Conservation (phyloP, 92 coral and sea anemone genomes). For the Epizoanthus ramosus region DNA sequence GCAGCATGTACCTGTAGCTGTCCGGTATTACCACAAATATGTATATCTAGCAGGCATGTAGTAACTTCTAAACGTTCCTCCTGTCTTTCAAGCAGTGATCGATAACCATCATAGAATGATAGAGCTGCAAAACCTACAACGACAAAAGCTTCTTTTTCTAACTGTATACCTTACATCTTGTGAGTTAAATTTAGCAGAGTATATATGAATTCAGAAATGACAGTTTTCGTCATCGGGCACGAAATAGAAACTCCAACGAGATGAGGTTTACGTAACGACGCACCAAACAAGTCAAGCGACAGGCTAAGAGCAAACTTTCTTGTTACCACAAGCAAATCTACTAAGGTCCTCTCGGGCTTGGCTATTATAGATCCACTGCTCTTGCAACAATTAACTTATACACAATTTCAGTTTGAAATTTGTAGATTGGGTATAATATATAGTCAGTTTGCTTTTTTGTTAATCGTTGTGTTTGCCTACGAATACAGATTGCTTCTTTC, state of each 20-base stretch:
- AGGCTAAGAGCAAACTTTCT: too few species aligned
- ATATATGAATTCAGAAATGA: slow-evolving; percentile 22
- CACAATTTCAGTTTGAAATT: too few species aligned
- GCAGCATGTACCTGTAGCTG: not conserved
- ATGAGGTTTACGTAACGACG: not conserved
- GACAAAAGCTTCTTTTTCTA: not conserved
- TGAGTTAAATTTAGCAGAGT: slow-evolving; percentile 16
- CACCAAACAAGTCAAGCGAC: not conserved
- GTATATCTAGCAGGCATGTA: not conserved
- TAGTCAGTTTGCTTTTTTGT: not conserved
- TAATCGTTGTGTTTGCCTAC: not conserved
- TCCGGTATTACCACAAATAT: not conserved
- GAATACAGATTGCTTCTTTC: slow-evolving; percentile 3
- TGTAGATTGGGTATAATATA: too few species aligned
- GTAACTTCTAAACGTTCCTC: not conserved
- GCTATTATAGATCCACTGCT: too few species aligned
- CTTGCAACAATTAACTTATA: too few species aligned
- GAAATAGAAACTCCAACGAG: slow-evolving; percentile 16
- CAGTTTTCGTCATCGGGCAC: slow-evolving; percentile 38
- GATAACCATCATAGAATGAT: not conserved
- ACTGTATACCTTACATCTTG: not conserved
- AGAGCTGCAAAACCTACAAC: not conserved
- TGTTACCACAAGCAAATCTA: too few species aligned
- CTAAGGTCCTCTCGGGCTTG: too few species aligned
- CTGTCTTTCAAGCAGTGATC: not conserved